Conservation (phyloP, 2,888 invertebrate genomes). For the Scotopteryx bipunctaria region DNA sequence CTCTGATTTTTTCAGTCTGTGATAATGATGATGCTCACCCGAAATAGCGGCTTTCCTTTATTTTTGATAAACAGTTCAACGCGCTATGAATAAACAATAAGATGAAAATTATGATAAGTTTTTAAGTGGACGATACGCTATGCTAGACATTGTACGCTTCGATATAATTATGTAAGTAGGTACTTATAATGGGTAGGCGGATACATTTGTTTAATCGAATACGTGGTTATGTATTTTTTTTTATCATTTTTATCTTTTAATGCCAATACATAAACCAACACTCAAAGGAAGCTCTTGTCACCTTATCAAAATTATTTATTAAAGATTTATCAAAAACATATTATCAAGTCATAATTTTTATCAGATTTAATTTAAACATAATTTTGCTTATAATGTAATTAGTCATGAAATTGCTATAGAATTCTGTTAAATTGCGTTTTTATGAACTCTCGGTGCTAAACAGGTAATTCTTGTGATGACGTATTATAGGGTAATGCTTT, state of each 20-base stretch:
- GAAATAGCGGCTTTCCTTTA: too few relatives aligned
- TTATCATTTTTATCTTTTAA: not conserved
- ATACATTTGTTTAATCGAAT: conserved; percentile 1
- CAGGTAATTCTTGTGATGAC: too few relatives aligned
- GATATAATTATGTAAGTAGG: too few relatives aligned
- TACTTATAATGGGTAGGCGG: too few relatives aligned
- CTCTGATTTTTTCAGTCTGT: too few relatives aligned
- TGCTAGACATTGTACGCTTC: conserved; percentile 2
- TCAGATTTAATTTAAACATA: too few relatives aligned
- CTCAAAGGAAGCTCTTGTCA: not conserved
- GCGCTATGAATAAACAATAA: too few relatives aligned
- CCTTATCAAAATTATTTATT: not conserved
- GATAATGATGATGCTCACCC: too few relatives aligned
- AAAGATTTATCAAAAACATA: too few relatives aligned
- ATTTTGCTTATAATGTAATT: not conserved
- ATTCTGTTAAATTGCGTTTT: not conserved
- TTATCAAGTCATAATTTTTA: too few relatives aligned
- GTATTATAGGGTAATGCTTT: too few relatives aligned
- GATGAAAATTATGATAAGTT: not conserved
- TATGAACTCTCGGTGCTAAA: conserved; percentile 47
- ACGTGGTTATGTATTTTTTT: not conserved
- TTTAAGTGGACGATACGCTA: not conserved
- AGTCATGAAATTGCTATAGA: not conserved
- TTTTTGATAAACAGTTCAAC: too few relatives aligned
- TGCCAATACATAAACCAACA: not conserved